A percentile compares a stretch with the other conserved stretches of the same genome.
Conservation (phyloP, 2,888 invertebrate genomes). For the Dicyrtoma fusca region DNA sequence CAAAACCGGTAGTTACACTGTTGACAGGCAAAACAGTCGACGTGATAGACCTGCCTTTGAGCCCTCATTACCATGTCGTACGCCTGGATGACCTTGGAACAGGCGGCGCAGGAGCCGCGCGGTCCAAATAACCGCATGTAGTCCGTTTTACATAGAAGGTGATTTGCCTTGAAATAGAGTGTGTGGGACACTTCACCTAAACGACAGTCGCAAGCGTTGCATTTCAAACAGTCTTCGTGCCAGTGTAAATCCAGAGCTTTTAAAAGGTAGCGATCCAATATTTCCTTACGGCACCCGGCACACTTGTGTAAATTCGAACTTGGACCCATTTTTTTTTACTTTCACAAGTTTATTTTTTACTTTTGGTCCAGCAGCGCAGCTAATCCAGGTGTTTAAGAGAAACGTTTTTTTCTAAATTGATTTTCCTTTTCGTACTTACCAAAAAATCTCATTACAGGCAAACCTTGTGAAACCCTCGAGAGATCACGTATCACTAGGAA, state of each 20-base stretch:
- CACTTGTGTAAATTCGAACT: no score
- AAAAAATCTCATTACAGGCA: no score
- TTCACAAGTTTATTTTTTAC: no score
- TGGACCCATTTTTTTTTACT: no score
- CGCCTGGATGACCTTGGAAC: conserved; percentile 89
- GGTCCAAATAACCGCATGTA: conserved; percentile 82
- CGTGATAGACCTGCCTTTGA: conserved; percentile 87
- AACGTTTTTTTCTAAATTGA: no score
- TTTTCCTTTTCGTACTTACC: no score
- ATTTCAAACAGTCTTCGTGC: conserved; percentile 93
- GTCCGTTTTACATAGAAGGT: conserved; percentile 87
- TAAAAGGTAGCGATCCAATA: no score
- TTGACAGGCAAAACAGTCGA: conserved; percentile 93
- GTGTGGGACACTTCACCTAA: conserved; percentile 92
- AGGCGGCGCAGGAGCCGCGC: conserved; percentile 88
- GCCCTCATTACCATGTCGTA: conserved; percentile 97
- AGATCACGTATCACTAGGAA: no score
- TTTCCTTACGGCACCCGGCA: no score
- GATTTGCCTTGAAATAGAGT: conserved; percentile 85
- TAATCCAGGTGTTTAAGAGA: no score
- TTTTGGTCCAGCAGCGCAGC: no score
- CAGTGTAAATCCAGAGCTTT: conserved; percentile 87
- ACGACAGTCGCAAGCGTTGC: conserved; percentile 88
- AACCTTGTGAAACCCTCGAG: no score
- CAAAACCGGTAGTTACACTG: conserved; percentile 95